Base-by-base conservation (phyloP, 2,888 invertebrate genomes). In the Urechis unicinctus region DNA sequence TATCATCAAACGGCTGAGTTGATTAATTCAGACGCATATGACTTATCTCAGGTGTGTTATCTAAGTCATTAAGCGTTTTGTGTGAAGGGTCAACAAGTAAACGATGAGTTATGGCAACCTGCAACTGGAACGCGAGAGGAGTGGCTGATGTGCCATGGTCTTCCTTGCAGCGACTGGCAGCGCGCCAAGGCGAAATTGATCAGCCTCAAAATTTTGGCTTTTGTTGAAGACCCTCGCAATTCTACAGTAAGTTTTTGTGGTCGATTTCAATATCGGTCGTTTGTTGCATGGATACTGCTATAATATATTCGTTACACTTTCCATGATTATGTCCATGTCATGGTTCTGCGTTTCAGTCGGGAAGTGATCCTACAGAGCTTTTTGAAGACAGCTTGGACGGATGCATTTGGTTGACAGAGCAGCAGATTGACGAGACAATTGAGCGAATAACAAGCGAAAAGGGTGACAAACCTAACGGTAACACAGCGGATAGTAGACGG, bases 321-420 rank as follows among this genome's bases (percentile, higher is more conserved):
- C n/a, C n/a, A n/a, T n/a, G n/a, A n/a, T n/a, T n/a, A n/a, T n/a
- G n/a, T n/a, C n/a, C n/a, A n/a, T n/a, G n/a, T n/a, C n/a, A n/a
- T n/a, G n/a, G n/a, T n/a, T n/a, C n/a, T n/a, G n/a, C n/a, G n/a
- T n/a, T n/a, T n/a, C n/a, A n/a, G n/a, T n/a, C n/a, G n/a, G n/a
- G n/a, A n/a, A n/a, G n/a, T n/a, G n/a, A n/a, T n/a, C n/a, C n/a
- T n/a, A n/a, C n/a, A n/a, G n/a, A n/a, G n/a, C n/a, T n/a, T n/a
- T n/a, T n/a, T 17, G 45, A 45, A 6, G 45, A 45, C 45, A 22
- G 22, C 21, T 21, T 45, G n/a, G 45, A 45, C 21, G 45, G 45
- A 6, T 45, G 45, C 22, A 45, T 45, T 21, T 45, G 45, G 45
- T 22, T 45, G 45, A 45, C 45, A 6, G 45, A 45, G 45, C 13